Percentiles rank a stretch among this genome's conserved stretches.
Conservation (phyloP, 2,797 vertebrate genomes). For the Neomorphus geoffroyi region DNA sequence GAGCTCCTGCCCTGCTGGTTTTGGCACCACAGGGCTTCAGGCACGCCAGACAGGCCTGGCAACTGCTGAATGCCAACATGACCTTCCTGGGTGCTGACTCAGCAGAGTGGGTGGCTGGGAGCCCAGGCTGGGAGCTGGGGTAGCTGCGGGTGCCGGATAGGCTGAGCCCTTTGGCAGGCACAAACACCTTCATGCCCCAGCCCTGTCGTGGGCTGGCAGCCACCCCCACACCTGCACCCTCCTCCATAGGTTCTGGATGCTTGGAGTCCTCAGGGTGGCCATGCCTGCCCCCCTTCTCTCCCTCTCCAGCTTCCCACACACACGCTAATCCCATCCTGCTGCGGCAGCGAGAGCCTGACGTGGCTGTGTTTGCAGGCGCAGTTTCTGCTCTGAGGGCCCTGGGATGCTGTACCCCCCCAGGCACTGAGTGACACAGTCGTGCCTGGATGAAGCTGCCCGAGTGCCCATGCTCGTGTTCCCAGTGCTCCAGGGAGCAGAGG, state of each 20-base stretch:
- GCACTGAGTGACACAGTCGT: accelerated
- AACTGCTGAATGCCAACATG: background rate
- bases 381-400: background rate
- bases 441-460: background rate
- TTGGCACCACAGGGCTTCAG: background rate
- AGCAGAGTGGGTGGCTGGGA: background rate
- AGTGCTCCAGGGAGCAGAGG: background rate
- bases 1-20: background rate
- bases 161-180: background rate
- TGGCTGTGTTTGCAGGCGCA: background rate
- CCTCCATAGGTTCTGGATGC: accelerated
- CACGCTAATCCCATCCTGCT: background rate
- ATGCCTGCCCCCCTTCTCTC: background rate
- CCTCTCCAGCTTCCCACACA: background rate
- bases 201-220: background rate
- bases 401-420: accelerated
- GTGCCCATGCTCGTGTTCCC: accelerated
- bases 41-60: background rate
- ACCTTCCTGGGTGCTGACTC: background rate
- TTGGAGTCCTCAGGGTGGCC: background rate
- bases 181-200: background rate
- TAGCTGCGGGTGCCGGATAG: accelerated
- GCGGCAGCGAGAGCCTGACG: background rate
- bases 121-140: background rate
- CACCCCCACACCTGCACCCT: accelerated